Conservation (phyloP, 2,888 invertebrate species). For the Euzophera pinguis region DNA sequence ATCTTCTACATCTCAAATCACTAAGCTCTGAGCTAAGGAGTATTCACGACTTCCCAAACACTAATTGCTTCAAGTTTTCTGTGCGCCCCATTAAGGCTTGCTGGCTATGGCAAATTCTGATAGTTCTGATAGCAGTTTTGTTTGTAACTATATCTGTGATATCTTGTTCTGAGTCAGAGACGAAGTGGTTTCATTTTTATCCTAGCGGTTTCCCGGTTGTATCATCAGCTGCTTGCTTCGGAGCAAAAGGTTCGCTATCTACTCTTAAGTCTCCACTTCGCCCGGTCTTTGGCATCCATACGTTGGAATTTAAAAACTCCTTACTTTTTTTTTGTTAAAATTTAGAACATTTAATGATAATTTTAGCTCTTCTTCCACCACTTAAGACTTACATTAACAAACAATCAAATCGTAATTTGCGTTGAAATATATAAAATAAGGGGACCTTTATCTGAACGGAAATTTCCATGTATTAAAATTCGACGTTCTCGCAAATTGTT, state of each 20-base stretch:
- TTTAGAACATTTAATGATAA: too few species aligned
- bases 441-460: constrained; percentile 14
- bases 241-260: too few species aligned
- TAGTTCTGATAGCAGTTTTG: background rate
- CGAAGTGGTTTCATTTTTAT: too few species aligned
- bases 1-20: background rate
- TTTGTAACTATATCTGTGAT: too few species aligned
- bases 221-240: too few species aligned
- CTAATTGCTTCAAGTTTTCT: constrained; percentile 12
- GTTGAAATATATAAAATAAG: background rate
- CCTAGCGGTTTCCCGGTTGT: too few species aligned
- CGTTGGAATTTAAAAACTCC: too few species aligned
- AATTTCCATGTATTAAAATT: constrained; percentile 62
- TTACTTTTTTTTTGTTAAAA: too few species aligned
- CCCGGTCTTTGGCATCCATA: too few species aligned
- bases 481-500: constrained; percentile 52
- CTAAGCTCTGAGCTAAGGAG: background rate
- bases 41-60: background rate
- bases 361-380: background rate
- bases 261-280: too few species aligned
- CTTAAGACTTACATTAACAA: background rate
- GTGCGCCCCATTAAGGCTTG: constrained; percentile 7
- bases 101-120: background rate
- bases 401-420: constrained; percentile 1
- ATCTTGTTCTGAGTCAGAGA: background rate